Conservation (phyloP, 2,797 vertebrate species). For the Pangasius macronema region DNA sequence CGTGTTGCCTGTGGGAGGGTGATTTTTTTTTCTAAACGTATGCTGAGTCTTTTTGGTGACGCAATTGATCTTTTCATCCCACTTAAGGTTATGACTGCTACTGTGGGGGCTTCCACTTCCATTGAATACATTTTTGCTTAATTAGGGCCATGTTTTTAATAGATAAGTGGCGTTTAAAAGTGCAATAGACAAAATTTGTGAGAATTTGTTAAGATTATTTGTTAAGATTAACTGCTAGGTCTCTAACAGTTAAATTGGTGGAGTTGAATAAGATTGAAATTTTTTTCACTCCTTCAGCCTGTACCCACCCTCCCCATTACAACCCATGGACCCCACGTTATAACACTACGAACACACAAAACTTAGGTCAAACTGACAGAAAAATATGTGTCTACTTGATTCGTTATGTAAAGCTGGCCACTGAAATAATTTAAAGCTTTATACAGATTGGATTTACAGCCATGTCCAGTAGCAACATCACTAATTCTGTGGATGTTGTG, state of each 20-base stretch:
- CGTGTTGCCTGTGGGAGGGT: neutral
- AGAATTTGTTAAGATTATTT: neutral
- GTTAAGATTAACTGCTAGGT: neutral
- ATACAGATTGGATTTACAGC: neutral
- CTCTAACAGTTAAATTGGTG: neutral
- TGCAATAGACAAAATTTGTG: neutral
- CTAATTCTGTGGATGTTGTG: neutral
- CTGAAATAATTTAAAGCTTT: neutral
- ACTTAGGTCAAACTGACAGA: neutral
- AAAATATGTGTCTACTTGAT: neutral
- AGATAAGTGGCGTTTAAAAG: neutral
- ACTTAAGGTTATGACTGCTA: constrained; percentile 9
- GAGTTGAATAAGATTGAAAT: neutral
- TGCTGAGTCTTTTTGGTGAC: neutral
- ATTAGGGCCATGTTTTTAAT: neutral
- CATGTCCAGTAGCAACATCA: too few species aligned
- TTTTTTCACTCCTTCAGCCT: too few species aligned
- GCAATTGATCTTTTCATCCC: neutral
- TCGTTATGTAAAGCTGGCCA: neutral
- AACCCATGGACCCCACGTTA: too few species aligned
- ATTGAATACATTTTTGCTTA: neutral
- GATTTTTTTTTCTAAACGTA: neutral
- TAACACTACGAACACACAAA: neutral
- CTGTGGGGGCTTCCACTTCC: neutral
- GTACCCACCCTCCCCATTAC: too few species aligned